Conservation (phyloP, 37 sponge, comb jelly and placozoan species). For the Chondrilla cf. caribensis region DNA sequence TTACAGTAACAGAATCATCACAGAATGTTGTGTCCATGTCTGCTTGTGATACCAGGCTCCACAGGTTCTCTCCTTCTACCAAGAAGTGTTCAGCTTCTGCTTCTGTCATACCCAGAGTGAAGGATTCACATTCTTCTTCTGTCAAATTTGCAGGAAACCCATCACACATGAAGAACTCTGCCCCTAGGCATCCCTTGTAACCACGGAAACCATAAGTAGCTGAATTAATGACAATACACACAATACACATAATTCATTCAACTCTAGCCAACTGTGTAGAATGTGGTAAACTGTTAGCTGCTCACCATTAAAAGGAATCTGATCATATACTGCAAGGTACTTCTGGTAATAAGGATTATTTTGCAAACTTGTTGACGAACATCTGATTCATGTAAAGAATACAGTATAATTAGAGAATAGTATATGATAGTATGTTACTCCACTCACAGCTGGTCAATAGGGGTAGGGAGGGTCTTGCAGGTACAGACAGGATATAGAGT, state of each 20-base stretch:
- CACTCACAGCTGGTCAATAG: no score
- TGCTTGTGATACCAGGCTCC: neutral
- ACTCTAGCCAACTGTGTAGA: neutral
- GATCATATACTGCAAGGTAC: neutral
- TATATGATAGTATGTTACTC: no score
- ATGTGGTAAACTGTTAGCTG: no score
- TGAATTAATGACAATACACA: neutral
- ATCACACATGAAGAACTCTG: neutral
- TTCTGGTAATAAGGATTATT: neutral
- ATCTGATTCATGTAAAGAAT: neutral
- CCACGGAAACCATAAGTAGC: neutral
- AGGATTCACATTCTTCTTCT: neutral
- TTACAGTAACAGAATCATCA: neutral
- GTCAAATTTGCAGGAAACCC: neutral
- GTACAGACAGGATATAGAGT: no score
- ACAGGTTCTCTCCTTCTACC: neutral
- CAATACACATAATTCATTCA: neutral
- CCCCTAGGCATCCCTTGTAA: conserved; percentile 7
- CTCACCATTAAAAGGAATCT: neutral
- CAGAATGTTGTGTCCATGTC: neutral
- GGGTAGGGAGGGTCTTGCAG: no score
- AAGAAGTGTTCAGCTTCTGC: neutral
- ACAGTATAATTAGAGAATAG: no score
- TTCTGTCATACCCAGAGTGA: neutral
- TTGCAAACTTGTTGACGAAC: neutral